Evolutionary conservation across 2,113 vertebrate genomes (phyloP).

Genomic region (Zosterops lateralis): DNA sequence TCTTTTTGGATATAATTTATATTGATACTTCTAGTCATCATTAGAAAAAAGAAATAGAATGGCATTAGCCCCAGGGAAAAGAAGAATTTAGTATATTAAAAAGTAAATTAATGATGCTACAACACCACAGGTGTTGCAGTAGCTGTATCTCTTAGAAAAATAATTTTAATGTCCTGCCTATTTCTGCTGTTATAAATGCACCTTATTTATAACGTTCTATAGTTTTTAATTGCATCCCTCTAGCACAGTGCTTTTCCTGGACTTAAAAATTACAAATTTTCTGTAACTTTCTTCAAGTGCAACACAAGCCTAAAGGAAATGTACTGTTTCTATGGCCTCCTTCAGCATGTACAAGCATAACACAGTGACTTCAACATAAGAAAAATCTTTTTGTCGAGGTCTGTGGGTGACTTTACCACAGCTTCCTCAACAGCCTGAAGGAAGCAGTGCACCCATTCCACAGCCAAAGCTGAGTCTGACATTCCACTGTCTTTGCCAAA

Average conservation of each 20-base stretch:
- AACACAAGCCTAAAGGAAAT: not conserved
- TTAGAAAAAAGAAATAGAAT: not conserved
- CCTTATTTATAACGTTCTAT: not conserved
- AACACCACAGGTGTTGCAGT: not conserved
- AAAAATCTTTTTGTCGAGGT: not conserved
- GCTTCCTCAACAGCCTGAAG: fast-evolving
- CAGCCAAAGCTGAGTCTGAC: not conserved
- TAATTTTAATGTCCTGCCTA: fast-evolving
- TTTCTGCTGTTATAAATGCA: not conserved
- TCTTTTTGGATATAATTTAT: not conserved
- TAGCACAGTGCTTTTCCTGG: not conserved
- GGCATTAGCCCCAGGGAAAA: not conserved
- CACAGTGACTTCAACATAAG: not conserved
- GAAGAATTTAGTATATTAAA: not conserved
- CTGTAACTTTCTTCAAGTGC: not conserved
- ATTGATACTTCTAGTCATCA: not conserved
- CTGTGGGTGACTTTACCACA: not conserved
- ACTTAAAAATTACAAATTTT: not conserved
- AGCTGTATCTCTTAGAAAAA: not conserved
- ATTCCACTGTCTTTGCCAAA: not conserved
- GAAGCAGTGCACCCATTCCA: not conserved
- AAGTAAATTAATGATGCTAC: not conserved
- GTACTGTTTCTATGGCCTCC: not conserved
- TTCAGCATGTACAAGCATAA: not conserved
- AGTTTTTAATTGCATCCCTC: not conserved